Conservation (phyloP, 2,888 invertebrate genomes). For the Rhodophaea formosa region DNA sequence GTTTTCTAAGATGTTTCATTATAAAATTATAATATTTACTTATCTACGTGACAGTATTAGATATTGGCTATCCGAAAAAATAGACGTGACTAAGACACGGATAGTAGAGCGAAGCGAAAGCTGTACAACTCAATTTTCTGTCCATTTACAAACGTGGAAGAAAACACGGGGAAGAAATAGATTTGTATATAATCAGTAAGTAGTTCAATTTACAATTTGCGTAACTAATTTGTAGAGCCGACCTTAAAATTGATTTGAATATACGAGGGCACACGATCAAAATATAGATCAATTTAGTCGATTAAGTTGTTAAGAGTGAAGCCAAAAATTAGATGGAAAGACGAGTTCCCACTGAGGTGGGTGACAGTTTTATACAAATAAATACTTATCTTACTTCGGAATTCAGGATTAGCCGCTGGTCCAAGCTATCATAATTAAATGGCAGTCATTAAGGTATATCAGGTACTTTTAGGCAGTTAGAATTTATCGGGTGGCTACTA, state of each 20-base stretch:
- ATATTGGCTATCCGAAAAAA: neutral
- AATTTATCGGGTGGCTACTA: too few relatives aligned
- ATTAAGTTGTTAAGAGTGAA: too few relatives aligned
- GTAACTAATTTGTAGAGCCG: neutral
- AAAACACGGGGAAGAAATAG: neutral
- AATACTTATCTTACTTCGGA: too few relatives aligned
- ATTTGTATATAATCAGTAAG: neutral
- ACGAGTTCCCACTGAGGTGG: too few relatives aligned
- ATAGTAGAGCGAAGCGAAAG: neutral
- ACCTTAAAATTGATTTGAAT: neutral
- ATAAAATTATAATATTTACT: neutral
- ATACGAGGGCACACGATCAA: neutral
- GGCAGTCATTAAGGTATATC: too few relatives aligned
- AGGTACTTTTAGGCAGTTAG: too few relatives aligned
- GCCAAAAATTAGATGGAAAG: too few relatives aligned
- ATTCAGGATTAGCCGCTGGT: too few relatives aligned
- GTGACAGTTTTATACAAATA: too few relatives aligned
- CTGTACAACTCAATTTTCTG: slow-evolving; percentile 2
- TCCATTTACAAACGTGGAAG: slow-evolving; percentile 13
- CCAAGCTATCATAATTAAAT: too few relatives aligned
- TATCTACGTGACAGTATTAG: neutral
- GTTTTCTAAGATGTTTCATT: neutral
- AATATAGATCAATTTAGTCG: too few relatives aligned
- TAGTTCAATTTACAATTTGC: neutral
- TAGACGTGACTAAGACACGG: slow-evolving; percentile 5